Evolutionary conservation across 2,888 invertebrate genomes (phyloP), one percentile per base, ranked within the genome.

Genomic region (Sesia bembeciformis): DNA sequence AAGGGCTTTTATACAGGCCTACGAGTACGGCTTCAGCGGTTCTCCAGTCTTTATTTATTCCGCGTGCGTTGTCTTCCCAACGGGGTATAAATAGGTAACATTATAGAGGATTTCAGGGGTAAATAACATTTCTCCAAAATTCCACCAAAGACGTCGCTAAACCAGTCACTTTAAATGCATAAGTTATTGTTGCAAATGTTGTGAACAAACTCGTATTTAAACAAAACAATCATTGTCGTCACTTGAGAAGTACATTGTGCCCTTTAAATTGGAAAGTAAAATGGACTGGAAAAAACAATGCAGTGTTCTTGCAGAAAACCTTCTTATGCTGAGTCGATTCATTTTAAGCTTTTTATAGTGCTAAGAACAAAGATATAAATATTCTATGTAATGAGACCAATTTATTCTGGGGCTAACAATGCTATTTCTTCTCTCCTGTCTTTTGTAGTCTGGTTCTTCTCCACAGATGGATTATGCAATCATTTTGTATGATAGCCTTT

Each of bases 21-120:
- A 46, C 46, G n/a, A 46, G 46, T 4, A 46, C 46, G 46, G 23
- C 23, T 52, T 52, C 40, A 40, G 23, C 40, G 23, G 7, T 40
- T 65, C 61, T 63, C 58, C 52, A 58, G 60, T 56, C 64, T 57
- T 67, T 72, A 62, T 70, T 65, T 70, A 73, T 72, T 65, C 70
- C 56, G 56, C 56, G 59, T 62, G 62, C 68, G 67, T 70, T 61
- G 57, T 64, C 61, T 46, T 63, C 60, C 57, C 60, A 58, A 60
- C 59, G 63, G 59, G 65, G 67, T 66, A 69, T 66, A 67, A 66
- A 67, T 65, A 63, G 46, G 46, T 46, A 46, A 46, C 46, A 46
- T 46, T 46, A 46, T 46, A 46, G 46, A 46, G 46, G 46, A 46
- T 46, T 46, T 46, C 46, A 46, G n/a, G 46, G 46, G 46, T 46